Evolutionary conservation across 1,140 invertebrate genomes (phyloP).

Genomic region (Himalopsyche phryganea): DNA sequence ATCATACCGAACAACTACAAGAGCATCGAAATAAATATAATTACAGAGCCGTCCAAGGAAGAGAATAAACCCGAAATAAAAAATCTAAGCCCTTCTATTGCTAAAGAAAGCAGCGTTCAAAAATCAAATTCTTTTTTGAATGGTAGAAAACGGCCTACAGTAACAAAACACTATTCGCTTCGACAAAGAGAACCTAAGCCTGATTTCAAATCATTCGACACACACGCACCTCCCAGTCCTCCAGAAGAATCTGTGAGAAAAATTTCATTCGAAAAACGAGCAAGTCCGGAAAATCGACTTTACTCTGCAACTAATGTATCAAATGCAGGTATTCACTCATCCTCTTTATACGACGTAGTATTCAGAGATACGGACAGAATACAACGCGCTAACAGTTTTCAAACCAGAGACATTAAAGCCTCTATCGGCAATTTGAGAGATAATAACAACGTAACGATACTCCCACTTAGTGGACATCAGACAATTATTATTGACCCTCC

Average conservation of each 20-base stretch:
- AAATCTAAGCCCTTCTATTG: too few species aligned
- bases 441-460: conserved; percentile 42
- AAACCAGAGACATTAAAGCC: conserved; percentile 16
- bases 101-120: too few species aligned
- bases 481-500: conserved; percentile 52
- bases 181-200: conserved; percentile 48
- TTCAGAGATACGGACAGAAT: conserved; percentile 21
- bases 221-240: conserved; percentile 18
- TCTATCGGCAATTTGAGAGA: conserved; percentile 15
- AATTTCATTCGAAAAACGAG: neutral
- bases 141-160: conserved; percentile 39
- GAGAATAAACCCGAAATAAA: too few species aligned
- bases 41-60: too few species aligned
- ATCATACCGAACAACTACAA: conserved; percentile 17
- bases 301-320: too few species aligned
- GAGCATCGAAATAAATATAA: conserved; percentile 9
- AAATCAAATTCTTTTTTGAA: conserved; percentile 3
- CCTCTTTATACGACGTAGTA: conserved; percentile 26
- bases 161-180: conserved; percentile 52
- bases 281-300: neutral
- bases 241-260: conserved; percentile 4
- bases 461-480: conserved; percentile 52
- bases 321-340: conserved; percentile 3
- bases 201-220: conserved; percentile 29
- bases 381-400: conserved; percentile 25